Conservation (phyloP, 2,797 vertebrate species). For the Alectoris magna region DNA sequence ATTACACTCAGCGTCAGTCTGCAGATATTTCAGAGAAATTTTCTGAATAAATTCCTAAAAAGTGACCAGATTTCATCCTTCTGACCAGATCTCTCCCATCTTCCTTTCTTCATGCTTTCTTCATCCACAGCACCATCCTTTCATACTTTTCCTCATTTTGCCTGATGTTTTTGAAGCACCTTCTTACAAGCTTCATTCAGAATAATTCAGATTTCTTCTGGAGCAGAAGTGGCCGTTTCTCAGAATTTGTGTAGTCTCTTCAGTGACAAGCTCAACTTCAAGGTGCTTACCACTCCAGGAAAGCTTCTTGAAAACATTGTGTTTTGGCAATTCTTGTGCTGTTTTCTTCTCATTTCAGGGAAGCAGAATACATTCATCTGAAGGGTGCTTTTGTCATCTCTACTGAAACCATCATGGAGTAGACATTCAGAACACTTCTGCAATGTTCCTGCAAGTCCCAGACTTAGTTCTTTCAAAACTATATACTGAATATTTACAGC, state of each 20-base stretch:
- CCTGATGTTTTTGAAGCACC: not conserved
- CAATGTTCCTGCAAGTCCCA: not conserved
- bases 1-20: not conserved
- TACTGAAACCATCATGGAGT: not conserved
- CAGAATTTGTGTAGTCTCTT: not conserved
- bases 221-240: not conserved
- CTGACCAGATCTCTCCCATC: not conserved
- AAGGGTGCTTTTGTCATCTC: not conserved
- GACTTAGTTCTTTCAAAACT: not conserved
- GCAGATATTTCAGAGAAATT: not conserved
- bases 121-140: not conserved
- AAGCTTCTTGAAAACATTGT: conserved; percentile 1
- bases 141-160: not conserved
- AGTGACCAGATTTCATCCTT: not conserved
- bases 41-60: not conserved
- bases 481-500: not conserved
- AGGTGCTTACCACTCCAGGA: not conserved
- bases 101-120: not conserved
- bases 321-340: not conserved
- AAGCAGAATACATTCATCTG: not conserved
- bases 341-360: not conserved
- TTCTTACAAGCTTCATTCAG: not conserved
- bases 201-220: not conserved
- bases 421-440: not conserved
- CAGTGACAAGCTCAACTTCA: not conserved